These are phyloP conservation scores for Orius insidiosus DNA, from an alignment of 1,140 invertebrate species.

Conservation along the genomic window DNA sequence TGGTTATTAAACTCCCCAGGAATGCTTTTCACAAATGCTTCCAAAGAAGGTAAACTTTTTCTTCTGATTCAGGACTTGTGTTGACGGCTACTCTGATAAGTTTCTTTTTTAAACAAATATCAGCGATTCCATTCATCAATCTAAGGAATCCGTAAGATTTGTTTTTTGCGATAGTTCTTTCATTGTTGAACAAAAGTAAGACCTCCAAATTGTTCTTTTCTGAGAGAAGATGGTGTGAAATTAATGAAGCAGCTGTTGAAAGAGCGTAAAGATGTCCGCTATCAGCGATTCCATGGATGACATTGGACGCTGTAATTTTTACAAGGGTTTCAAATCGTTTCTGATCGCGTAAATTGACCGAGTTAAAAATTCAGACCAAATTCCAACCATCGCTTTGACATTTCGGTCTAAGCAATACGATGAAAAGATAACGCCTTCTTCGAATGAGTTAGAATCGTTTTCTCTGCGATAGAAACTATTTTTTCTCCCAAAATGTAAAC, in stretches of 20 bases:
- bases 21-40: not conserved
- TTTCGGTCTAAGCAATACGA: too few species aligned
- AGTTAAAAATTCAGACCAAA: too few species aligned
- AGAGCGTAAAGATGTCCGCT: constrained; percentile 71
- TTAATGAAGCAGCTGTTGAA: too few species aligned
- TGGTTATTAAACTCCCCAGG: not conserved
- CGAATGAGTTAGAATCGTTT: constrained; percentile 41
- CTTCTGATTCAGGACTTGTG: too few species aligned
- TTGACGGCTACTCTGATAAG: constrained; percentile 46
- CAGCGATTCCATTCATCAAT: constrained; percentile 44
- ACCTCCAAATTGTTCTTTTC: constrained; percentile 55
- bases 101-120: constrained; percentile 44
- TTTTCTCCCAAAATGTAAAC: too few species aligned
- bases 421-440: constrained; percentile 56
- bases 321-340: constrained; percentile 71
- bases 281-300: constrained; percentile 59
- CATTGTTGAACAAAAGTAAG: constrained; percentile 60
- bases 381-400: too few species aligned
- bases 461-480: too few species aligned
- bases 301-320: constrained; percentile 55
- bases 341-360: too few species aligned
- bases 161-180: constrained; percentile 59
- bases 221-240: constrained; percentile 34
- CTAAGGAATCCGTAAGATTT: constrained; percentile 49
- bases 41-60: not conserved